These are phyloP conservation scores for Diachasma alloeum DNA, from an alignment of 1,140 invertebrate genomes.

Conservation along the genomic window DNA sequence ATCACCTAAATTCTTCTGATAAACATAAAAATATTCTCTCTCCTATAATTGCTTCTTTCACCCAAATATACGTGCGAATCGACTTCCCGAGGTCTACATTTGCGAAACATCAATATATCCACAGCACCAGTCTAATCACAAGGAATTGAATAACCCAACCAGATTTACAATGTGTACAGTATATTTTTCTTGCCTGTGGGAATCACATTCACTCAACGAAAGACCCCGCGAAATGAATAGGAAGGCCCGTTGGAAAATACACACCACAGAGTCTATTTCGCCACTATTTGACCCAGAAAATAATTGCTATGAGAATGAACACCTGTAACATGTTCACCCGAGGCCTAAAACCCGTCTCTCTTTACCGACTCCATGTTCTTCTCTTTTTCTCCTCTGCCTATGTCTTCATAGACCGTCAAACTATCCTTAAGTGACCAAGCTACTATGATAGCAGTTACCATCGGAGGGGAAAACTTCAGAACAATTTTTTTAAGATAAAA, in stretches of 20 bases:
- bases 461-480: too few species aligned
- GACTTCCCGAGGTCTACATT: neutral
- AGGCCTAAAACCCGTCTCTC: neutral
- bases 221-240: neutral
- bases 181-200: neutral
- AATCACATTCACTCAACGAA: neutral
- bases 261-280: neutral
- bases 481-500: too few species aligned
- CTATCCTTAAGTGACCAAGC: too few species aligned
- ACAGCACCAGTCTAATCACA: neutral
- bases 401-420: neutral
- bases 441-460: too few species aligned
- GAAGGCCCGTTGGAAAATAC: neutral
- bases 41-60: neutral
- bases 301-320: constrained; percentile 1
- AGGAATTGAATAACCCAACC: neutral
- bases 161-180: neutral
- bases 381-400: neutral
- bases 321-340: neutral
- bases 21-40: too few species aligned
- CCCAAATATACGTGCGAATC: neutral
- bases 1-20: too few species aligned
- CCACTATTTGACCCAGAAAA: neutral
- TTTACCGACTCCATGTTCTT: neutral
- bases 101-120: neutral